Percentiles rank a stretch among this genome's conserved stretches.
phyloP scores from a whole-genome alignment of 2,888 invertebrate species.

The Carcina quercana region DNA sequence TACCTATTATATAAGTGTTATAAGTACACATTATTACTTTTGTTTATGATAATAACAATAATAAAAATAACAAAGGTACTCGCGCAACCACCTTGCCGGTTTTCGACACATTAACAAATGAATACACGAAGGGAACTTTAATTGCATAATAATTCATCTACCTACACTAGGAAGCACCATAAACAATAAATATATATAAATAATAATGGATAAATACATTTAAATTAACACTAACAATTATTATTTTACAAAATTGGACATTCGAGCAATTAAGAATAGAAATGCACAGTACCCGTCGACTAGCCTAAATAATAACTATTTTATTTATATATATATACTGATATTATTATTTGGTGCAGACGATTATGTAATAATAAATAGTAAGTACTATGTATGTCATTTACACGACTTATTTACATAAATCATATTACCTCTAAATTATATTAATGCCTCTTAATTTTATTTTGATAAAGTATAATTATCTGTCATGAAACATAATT shows the following conservation, averaged over 20 bases:
- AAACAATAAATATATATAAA: conserved; percentile 31
- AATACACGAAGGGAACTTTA: conserved; percentile 23
- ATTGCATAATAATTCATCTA: conserved; percentile 26
- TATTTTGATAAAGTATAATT: conserved; percentile 21
- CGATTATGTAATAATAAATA: conserved; percentile 24
- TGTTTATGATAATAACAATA: no score
- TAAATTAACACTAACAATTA: conserved; percentile 30
- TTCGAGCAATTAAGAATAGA: conserved; percentile 40
- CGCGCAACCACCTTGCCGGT: conserved; percentile 63
- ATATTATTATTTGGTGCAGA: conserved; percentile 42
- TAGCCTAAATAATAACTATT: conserved; percentile 41
- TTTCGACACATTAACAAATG: conserved; percentile 28
- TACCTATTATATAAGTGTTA: conserved; percentile 14
- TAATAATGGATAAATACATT: conserved; percentile 25
- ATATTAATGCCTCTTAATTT: conserved; percentile 21
- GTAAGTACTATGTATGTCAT: no score
- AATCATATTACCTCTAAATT: conserved; percentile 19
- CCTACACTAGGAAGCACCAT: conserved; percentile 51
- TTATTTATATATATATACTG: conserved; percentile 11
- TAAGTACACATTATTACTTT: conserved; percentile 24
- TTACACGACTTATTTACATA: conserved; percentile 32
- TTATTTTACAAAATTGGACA: conserved; percentile 72
- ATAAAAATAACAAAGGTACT: conserved; percentile 60
- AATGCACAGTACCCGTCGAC: conserved; percentile 73
- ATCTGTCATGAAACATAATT: no score